phyloP scores from a whole-genome alignment of 2,888 invertebrate species.

The Dryadula phaetusa region DNA sequence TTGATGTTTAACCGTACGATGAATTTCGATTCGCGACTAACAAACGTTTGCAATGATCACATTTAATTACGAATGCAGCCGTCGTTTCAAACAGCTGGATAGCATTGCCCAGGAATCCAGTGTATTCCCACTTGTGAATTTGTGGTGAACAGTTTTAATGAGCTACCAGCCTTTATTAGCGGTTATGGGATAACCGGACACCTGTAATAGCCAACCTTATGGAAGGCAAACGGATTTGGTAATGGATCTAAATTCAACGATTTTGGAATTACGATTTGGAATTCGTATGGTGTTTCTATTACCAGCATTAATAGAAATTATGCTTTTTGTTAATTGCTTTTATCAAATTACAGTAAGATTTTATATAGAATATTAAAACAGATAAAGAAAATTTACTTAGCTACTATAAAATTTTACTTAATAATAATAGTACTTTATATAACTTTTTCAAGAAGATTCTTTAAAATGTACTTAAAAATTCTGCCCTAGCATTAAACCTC shows the following conservation, averaged over 20 bases:
- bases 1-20: constrained; percentile 51
- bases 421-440: not conserved
- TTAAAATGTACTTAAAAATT: not conserved
- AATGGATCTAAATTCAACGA: constrained; percentile 17
- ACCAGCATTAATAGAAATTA: too few relatives aligned
- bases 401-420: not conserved
- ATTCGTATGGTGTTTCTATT: too few relatives aligned
- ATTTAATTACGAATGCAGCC: constrained; percentile 65
- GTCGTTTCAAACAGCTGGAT: constrained; percentile 56
- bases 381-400: not conserved
- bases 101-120: constrained; percentile 45
- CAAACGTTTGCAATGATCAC: constrained; percentile 59
- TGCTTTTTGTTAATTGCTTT: not conserved
- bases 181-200: constrained; percentile 33
- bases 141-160: constrained; percentile 52
- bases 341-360: not conserved
- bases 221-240: constrained; percentile 23
- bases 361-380: too few relatives aligned
- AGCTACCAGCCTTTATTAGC: constrained; percentile 45
- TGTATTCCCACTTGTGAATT: constrained; percentile 50
- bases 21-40: constrained; percentile 54
- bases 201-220: constrained; percentile 26
- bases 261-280: not conserved
- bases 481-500: constrained; percentile 7
- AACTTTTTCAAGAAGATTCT: constrained; percentile 2